Conservation (phyloP, 2,888 invertebrate species). For the Scaptomyza caliginosa region DNA sequence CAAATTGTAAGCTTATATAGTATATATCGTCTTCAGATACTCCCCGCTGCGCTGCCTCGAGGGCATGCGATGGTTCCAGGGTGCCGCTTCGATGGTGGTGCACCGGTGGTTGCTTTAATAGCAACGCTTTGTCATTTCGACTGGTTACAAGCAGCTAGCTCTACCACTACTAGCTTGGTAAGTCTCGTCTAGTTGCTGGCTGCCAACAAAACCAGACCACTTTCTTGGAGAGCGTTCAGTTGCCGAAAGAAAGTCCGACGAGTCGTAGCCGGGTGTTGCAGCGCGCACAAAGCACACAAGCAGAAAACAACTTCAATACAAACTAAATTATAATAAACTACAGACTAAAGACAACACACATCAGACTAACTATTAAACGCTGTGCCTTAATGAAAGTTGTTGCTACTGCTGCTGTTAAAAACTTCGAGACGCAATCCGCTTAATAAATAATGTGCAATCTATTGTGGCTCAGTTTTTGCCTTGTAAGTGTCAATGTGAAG, state of each 20-base stretch:
- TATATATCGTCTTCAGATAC: constrained; percentile 2
- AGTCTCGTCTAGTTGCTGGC: constrained; percentile 32
- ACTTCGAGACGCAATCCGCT: constrained; percentile 13
- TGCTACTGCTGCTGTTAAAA: constrained; percentile 11
- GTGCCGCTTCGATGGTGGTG: constrained; percentile 47
- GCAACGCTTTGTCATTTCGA: constrained; percentile 54
- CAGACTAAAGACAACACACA: constrained; percentile 4
- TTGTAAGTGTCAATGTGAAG: constrained; percentile 58
- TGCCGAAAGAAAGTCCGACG: constrained; percentile 83
- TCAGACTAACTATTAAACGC: constrained; percentile 26
- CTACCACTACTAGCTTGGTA: constrained; percentile 5
- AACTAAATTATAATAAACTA: constrained; percentile 1
- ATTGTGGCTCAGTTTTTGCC: constrained; percentile 47
- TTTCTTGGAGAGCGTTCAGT: constrained; percentile 83
- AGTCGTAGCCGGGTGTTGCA: constrained; percentile 58
- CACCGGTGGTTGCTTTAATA: constrained; percentile 53
- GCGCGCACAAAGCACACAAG: constrained; percentile 27
- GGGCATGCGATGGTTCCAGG: constrained; percentile 56
- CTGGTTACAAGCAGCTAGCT: constrained; percentile 61
- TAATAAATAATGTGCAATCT: constrained; percentile 54
- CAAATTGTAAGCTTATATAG: background rate
- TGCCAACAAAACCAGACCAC: constrained; percentile 82
- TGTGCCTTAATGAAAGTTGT: constrained; percentile 52
- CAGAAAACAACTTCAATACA: constrained; percentile 19
- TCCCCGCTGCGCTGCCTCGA: constrained; percentile 15